Evolutionary conservation across 2,113 vertebrate genomes (phyloP).

Genomic region (Spea bombifrons): DNA sequence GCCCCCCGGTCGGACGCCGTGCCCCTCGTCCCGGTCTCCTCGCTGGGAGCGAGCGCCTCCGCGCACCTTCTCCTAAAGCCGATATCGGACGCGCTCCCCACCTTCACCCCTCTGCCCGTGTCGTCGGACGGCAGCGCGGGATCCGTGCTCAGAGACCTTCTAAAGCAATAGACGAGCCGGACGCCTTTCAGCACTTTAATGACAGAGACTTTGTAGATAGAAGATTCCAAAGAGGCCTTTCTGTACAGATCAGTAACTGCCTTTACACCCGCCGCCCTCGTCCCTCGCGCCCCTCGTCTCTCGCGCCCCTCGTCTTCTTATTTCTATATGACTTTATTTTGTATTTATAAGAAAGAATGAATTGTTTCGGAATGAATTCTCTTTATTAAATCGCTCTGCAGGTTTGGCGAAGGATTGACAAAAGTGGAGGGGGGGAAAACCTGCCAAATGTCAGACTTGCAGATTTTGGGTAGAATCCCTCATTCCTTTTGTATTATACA

Average conservation of each 20-base stretch:
- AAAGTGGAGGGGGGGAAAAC: no score
- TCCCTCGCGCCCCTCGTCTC: no score
- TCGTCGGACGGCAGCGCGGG: conserved; percentile 83
- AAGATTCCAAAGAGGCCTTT: conserved; percentile 70
- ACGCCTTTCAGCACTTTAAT: conserved; percentile 67
- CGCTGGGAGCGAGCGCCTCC: conserved; percentile 57
- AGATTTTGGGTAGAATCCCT: no score
- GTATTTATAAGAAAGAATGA: no score
- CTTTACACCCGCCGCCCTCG: no score
- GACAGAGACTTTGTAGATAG: conserved; percentile 61
- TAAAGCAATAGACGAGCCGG: conserved; percentile 75
- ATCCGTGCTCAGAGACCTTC: conserved; percentile 86
- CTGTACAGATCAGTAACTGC: conserved; percentile 49
- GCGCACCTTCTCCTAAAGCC: conserved; percentile 94
- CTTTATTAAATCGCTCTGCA: no score
- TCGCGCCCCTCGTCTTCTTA: no score
- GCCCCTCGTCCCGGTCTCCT: conserved; percentile 71
- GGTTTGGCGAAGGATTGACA: no score
- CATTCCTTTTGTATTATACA: no score
- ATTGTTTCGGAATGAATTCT: no score
- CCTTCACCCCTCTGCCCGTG: conserved; percentile 91
- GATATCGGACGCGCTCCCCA: conserved; percentile 84
- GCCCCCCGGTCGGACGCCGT: conserved; percentile 91
- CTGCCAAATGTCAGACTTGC: no score
- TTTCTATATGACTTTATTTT: no score